These are phyloP conservation scores for Atta colombica DNA, from an alignment of 1,140 invertebrate species.

Conservation along the genomic window DNA sequence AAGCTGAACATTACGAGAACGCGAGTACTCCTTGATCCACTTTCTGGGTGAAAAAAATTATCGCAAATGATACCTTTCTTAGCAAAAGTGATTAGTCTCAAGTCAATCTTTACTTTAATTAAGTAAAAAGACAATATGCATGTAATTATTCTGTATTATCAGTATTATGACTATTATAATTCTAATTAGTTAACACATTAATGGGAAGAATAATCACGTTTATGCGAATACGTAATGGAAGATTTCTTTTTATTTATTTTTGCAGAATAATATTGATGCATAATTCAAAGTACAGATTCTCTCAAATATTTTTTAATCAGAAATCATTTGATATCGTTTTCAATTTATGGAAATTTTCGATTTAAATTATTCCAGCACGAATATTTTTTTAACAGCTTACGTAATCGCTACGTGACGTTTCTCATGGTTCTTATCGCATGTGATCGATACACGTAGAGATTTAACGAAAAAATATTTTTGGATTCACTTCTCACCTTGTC, in stretches of 20 bases:
- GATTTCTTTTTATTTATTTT: neutral
- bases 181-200: constrained; percentile 28
- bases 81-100: constrained; percentile 38
- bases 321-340: neutral
- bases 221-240: neutral
- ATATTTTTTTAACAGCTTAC: constrained; percentile 10
- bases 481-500: neutral
- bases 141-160: constrained; percentile 33
- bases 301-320: neutral
- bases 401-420: constrained; percentile 14
- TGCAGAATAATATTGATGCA: constrained; percentile 29
- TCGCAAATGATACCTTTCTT: constrained; percentile 23
- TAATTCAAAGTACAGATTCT: constrained; percentile 37
- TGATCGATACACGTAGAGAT: neutral
- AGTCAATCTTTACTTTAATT: constrained; percentile 25
- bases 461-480: neutral
- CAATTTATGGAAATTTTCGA: neutral
- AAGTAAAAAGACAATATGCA: neutral
- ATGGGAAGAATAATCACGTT: constrained; percentile 17
- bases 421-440: neutral
- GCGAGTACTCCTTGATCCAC: constrained; percentile 60
- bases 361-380: neutral
- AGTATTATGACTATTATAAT: constrained; percentile 10
- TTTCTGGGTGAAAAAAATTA: constrained; percentile 13
- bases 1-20: neutral